Evolutionary conservation across 2,888 invertebrate species (phyloP), one percentile per base, ranked within the genome.

Genomic region (Halictus ligatus): DNA sequence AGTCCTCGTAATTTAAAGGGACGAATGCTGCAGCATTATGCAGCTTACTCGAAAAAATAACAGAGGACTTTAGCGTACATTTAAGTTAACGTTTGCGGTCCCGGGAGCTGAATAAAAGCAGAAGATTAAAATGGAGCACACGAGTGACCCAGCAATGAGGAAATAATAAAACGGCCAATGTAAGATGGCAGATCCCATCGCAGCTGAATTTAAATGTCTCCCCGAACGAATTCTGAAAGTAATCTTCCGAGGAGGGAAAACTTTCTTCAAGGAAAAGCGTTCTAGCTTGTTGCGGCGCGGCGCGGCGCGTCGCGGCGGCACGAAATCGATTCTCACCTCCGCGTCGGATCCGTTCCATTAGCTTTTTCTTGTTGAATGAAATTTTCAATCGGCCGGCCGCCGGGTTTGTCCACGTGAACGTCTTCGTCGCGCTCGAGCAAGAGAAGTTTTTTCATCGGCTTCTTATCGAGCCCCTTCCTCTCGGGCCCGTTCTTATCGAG

Each of bases 311-410:
- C 35, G 13, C 21, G 43, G 8, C 21, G 40, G 35, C 18, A 25
- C 8, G 25, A 46, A 48, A 82, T 84, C 69, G 72, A 75, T 75
- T 58, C 64, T 35, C 71, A 35, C 67, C 64, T 50, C 43, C 40
- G 67, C 40, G 67, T 43, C 46, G 60, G 73, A 73, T 43, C 71
- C n/a, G n/a, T 77, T 50, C 69, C 29, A 75, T 85, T 84, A 77
- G 35, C 35, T 35, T 35, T 50, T 35, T 54, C 5, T 4, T 40
- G 0, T 6, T 25, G 10, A 75, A 78, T 71, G 75, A 64, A 60
- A 46, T 43, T 54, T 69, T 77, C 72, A 76, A 35, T 64, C 29
- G 29, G 29, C 18, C 35, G 35, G n/a, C 35, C 54, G n/a, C 35
- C 54, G 21, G 54, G 15, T 18, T 10, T 43, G 40, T 4, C 29